These are phyloP conservation scores for Sturnira hondurensis DNA, from an alignment of 2,113 vertebrate genomes.

Conservation along the genomic window DNA sequence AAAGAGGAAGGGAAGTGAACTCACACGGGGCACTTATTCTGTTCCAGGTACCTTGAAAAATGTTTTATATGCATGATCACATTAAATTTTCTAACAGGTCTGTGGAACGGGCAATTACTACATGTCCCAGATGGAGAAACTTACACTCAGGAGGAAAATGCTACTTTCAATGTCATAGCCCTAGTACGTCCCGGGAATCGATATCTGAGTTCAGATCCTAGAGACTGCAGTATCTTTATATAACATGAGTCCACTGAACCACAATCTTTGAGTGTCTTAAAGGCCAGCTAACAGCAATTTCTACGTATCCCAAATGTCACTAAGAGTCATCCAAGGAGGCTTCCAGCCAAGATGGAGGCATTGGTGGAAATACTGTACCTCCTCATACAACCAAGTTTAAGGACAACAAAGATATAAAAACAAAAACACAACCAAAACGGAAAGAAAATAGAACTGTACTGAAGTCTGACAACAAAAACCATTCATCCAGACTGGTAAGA, in stretches of 20 bases:
- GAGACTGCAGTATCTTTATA: background rate
- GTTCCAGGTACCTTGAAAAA: background rate
- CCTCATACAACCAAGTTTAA: too few species aligned
- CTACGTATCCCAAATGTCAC: background rate
- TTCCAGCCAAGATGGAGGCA: too few species aligned
- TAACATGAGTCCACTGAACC: background rate
- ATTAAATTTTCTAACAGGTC: background rate
- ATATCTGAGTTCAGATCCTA: background rate
- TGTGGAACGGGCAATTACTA: background rate
- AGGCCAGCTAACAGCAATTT: background rate
- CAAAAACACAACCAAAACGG: too few species aligned
- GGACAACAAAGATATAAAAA: too few species aligned
- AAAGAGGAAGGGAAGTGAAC: background rate
- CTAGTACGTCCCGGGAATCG: background rate
- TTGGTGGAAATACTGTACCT: too few species aligned
- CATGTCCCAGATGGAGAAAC: background rate
- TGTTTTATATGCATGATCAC: background rate
- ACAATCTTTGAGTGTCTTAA: background rate
- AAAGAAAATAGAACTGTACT: too few species aligned
- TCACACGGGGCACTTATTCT: fast-evolving
- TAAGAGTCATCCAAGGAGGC: background rate
- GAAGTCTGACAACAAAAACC: too few species aligned
- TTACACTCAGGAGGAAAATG: background rate
- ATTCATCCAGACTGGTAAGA: too few species aligned
- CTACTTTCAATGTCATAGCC: background rate